A percentile compares a stretch with the other conserved stretches of the same genome.
These are phyloP conservation scores for Spea multiplicata DNA, from an alignment of 2,113 vertebrate species.

Conservation along the genomic window DNA sequence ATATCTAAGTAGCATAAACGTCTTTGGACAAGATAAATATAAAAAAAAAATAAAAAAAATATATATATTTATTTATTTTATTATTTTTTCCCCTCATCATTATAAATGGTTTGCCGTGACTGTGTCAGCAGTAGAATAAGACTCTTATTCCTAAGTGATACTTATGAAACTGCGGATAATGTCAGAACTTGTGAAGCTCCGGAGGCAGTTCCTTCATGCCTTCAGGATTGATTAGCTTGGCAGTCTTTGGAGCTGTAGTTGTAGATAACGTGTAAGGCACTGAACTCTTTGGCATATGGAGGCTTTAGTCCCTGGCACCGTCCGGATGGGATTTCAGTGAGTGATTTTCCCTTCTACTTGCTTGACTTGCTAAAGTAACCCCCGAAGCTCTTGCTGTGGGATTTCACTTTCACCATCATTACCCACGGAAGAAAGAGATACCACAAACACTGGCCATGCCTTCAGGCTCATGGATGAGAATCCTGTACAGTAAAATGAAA, in stretches of 20 bases:
- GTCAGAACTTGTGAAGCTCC: no score
- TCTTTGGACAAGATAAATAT: no score
- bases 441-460: not conserved
- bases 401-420: slow-evolving; percentile 2
- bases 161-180: no score
- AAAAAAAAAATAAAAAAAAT: no score
- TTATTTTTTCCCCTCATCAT: no score
- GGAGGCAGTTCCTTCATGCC: not conserved
- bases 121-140: no score
- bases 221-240: slow-evolving; percentile 11
- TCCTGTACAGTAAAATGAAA: no score
- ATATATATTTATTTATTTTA: no score
- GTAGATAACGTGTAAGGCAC: not conserved
- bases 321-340: slow-evolving; percentile 6
- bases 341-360: slow-evolving; percentile 2
- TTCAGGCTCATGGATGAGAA: no score
- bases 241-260: not conserved
- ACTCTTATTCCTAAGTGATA: no score
- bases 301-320: not conserved
- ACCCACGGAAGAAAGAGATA: not conserved
- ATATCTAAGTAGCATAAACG: no score
- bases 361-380: not conserved
- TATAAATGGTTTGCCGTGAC: no score
- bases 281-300: slow-evolving; percentile 15
- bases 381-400: not conserved